Evolutionary conservation across 2,888 invertebrate genomes (phyloP).

Genomic region (Nipponacmea schrenckii): DNA sequence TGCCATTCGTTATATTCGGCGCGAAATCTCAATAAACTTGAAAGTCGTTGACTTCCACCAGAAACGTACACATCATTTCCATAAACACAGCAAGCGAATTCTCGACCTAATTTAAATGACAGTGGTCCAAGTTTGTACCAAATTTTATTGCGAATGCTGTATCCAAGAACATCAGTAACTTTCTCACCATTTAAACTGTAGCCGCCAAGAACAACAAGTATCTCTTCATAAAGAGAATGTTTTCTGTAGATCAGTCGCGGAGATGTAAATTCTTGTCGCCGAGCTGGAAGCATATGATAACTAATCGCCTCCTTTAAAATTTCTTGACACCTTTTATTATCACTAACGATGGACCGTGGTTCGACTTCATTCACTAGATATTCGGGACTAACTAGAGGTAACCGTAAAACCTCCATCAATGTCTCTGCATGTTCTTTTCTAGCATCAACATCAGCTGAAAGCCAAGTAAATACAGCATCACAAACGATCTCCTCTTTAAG

Average conservation of each 20-base stretch:
- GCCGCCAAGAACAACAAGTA: conserved; percentile 44
- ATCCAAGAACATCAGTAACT: conserved; percentile 46
- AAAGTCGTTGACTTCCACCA: conserved; percentile 46
- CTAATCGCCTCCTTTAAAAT: conserved; percentile 49
- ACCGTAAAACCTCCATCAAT: conserved; percentile 48
- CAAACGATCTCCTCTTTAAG: conserved; percentile 86
- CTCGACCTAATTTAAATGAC: conserved; percentile 41
- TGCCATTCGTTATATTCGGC: conserved; percentile 48
- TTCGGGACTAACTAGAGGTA: conserved; percentile 49
- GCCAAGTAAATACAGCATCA: conserved; percentile 79
- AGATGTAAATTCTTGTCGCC: conserved; percentile 44
- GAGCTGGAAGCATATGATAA: conserved; percentile 49
- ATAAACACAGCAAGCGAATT: conserved; percentile 44
- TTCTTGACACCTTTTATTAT: conserved; percentile 41
- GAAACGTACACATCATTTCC: conserved; percentile 51
- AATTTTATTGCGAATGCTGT: conserved; percentile 38
- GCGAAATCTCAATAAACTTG: conserved; percentile 40
- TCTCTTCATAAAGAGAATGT: conserved; percentile 45
- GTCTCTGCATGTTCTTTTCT: conserved; percentile 69
- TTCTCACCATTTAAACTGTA: conserved; percentile 45
- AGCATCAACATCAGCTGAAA: conserved; percentile 72
- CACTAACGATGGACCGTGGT: conserved; percentile 29
- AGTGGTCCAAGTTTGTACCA: conserved; percentile 46
- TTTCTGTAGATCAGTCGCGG: conserved; percentile 42
- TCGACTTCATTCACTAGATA: conserved; percentile 47